Evolutionary conservation across 2,888 invertebrate genomes (phyloP).

Genomic region (Stenoptilia bipunctidactyla): DNA sequence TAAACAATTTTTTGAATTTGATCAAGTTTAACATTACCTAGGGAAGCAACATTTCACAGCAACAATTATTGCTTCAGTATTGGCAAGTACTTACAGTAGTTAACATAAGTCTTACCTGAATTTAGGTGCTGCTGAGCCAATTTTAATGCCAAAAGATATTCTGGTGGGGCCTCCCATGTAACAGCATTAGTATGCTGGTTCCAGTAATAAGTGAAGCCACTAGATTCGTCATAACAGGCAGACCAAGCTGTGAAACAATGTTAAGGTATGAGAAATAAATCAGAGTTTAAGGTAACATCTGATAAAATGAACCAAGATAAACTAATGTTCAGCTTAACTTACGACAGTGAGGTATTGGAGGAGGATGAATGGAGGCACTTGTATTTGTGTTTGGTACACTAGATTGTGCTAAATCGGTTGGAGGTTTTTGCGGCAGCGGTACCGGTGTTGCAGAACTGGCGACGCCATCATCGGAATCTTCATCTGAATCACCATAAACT

Average conservation of each 20-base stretch:
- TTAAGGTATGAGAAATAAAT: neutral
- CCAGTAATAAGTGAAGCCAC: conserved; percentile 75
- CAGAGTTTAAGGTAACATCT: neutral
- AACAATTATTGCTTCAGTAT: too few relatives aligned
- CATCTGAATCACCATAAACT: conserved; percentile 55
- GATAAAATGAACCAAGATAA: neutral
- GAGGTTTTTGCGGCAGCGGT: conserved; percentile 1
- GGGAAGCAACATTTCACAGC: too few relatives aligned
- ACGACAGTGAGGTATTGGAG: conserved; percentile 57
- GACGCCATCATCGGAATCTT: conserved; percentile 39
- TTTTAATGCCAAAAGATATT: conserved; percentile 52
- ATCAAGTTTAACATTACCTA: too few relatives aligned
- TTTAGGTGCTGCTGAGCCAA: conserved; percentile 51
- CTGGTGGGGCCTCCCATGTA: conserved; percentile 73
- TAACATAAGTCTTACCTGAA: conserved; percentile 32
- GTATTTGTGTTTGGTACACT: conserved; percentile 1
- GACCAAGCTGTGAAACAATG: conserved; percentile 59
- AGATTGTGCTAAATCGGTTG: conserved; percentile 6
- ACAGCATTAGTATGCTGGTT: conserved; percentile 72
- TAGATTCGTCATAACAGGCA: conserved; percentile 70
- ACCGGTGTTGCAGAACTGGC: neutral
- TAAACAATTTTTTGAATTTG: too few relatives aligned
- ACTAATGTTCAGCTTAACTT: conserved; percentile 22
- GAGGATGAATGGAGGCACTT: conserved; percentile 37
- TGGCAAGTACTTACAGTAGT: too few relatives aligned